Percentiles rank a stretch among this genome's conserved stretches.
phyloP scores from a whole-genome alignment of 1,140 invertebrate genomes.

The Antheraea mylitta region DNA sequence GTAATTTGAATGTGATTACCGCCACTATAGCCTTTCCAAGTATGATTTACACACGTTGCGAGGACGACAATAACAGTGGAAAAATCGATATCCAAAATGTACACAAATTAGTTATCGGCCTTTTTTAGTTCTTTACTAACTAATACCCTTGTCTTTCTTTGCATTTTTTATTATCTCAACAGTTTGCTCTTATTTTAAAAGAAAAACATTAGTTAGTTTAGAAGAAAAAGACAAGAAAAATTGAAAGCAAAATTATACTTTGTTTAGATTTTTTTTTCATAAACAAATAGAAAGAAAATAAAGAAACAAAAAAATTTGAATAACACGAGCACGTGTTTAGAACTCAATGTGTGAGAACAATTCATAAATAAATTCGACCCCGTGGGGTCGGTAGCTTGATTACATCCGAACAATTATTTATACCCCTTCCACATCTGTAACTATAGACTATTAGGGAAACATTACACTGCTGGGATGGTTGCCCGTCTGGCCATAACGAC shows the following conservation, averaged over 20 bases:
- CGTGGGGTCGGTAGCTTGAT: not conserved
- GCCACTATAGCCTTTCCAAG: not conserved
- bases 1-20: not conserved
- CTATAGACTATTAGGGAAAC: not conserved
- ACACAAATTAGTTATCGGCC: not conserved
- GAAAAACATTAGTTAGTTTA: too few relatives aligned
- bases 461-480: not conserved
- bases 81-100: not conserved
- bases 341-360: not conserved
- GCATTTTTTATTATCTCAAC: too few relatives aligned
- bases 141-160: too few relatives aligned
- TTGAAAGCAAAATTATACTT: too few relatives aligned
- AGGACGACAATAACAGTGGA: not conserved
- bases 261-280: too few relatives aligned
- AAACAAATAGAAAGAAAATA: too few relatives aligned
- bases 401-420: not conserved
- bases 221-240: too few relatives aligned
- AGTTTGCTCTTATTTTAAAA: too few relatives aligned
- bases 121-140: too few relatives aligned
- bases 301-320: too few relatives aligned
- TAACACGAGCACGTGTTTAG: too few relatives aligned
- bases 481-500: conserved; percentile 2
- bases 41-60: not conserved
- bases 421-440: not conserved
- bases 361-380: not conserved